Conservation (phyloP, 2,888 invertebrate species). For the Amphipyra tragopoginis region DNA sequence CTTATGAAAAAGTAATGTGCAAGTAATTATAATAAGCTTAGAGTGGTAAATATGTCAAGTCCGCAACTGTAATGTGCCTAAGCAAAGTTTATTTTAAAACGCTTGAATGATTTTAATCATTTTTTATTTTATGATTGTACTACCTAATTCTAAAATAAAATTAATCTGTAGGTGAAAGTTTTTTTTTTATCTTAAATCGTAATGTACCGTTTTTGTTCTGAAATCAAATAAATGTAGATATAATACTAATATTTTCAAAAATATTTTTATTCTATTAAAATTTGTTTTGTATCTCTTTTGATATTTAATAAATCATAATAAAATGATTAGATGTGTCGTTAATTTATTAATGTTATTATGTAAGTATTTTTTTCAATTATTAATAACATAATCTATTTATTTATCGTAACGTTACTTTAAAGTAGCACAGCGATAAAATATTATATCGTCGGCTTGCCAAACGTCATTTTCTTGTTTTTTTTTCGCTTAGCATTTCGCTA, state of each 20-base stretch:
- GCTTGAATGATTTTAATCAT: constrained; percentile 23
- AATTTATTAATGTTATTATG: constrained; percentile 18
- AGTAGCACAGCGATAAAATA: too few species aligned
- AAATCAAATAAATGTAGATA: background rate
- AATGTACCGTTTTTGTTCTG: background rate
- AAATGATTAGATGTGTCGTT: constrained; percentile 16
- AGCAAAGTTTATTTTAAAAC: constrained; percentile 22
- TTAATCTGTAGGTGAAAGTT: too few species aligned
- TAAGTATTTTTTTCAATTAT: constrained; percentile 10
- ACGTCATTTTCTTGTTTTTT: too few species aligned
- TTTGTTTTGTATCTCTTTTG: background rate
- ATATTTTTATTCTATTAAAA: background rate
- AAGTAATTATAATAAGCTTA: too few species aligned
- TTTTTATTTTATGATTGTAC: background rate
- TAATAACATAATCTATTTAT: too few species aligned
- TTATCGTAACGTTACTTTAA: too few species aligned
- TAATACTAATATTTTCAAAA: background rate
- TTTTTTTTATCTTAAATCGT: background rate
- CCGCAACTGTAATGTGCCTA: too few species aligned
- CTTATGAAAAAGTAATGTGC: too few species aligned
- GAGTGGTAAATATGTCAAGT: too few species aligned
- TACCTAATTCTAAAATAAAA: background rate
- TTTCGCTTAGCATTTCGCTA: too few species aligned
- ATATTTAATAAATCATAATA: accelerated
- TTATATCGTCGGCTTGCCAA: too few species aligned